Base-by-base conservation (phyloP, 2,888 invertebrate species). In the Hymenopus coronatus region DNA sequence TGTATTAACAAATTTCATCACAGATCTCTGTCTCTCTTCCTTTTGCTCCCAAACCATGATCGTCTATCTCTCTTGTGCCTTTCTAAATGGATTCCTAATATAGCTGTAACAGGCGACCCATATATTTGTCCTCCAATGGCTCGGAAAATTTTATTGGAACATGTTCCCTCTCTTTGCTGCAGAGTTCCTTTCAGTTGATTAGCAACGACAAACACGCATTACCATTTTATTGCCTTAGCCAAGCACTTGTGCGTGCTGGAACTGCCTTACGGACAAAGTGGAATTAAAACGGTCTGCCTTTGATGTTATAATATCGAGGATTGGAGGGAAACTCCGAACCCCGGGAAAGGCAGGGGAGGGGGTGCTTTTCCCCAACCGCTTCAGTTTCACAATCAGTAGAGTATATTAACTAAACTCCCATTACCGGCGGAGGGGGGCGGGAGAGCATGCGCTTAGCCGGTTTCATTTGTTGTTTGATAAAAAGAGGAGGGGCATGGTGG, bases 161-260 rank as follows among this genome's bases (percentile, higher is more conserved):
- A 90, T 91, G 91, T 91, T 91, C 91, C 84, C 90, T 90, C 89
- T 89, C 54, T 70, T 70, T 70, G 54, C 54, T 70, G 54, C 54
- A 87, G 88, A 89, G 90, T 90, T 89, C 88, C 90, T 90, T 89
- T 91, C 92, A 92, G 92, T 93, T 95, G 95, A 95, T 95, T 95
- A 95, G 94, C 94, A 94, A 94, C 94, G 94, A 94, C 95, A 95
- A 95, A 95, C 95, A 95, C 94, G 93, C 94, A 95, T 95, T 95
- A 95, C 94, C 95, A 95, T 95, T 95, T 95, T 95, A 95, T 95
- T 95, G 95, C 93, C 93, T 92, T 91, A 91, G 91, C 91, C 89
- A 91, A 91, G 91, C 91, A 91, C 90, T 91, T 90, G 90, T 90
- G 91, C 91, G 89, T 90, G 90, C 91, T 91, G 91, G 90, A 91